Conservation (phyloP, 1,140 invertebrate genomes). For the Leptinotarsa defecta region DNA sequence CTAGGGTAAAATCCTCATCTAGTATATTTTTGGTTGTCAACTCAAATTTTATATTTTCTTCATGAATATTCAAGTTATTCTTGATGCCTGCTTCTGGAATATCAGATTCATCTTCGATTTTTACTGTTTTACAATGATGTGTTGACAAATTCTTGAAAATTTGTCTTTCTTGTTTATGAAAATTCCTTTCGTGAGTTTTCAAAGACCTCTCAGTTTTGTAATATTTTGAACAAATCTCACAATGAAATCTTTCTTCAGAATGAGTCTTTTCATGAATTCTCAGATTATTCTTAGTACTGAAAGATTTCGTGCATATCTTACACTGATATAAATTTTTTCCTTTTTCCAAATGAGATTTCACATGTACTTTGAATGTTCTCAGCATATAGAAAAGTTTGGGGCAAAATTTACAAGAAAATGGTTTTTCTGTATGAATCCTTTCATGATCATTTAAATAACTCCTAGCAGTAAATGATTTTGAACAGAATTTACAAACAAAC, state of each 20-base stretch:
- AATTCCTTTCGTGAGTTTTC: no score
- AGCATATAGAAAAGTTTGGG: neutral
- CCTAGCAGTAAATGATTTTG: neutral
- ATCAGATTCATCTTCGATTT: no score
- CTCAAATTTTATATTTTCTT: no score
- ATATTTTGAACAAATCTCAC: neutral
- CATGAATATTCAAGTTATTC: no score
- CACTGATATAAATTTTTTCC: neutral
- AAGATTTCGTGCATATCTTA: neutral
- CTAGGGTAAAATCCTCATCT: no score
- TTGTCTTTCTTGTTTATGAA: no score
- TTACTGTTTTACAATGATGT: no score
- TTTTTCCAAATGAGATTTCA: neutral
- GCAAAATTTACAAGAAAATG: neutral
- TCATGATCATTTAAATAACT: neutral
- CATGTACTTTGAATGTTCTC: neutral
- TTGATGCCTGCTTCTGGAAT: no score
- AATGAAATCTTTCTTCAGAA: neutral
- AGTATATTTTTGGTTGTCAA: no score
- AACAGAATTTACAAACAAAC: neutral
- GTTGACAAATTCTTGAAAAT: no score
- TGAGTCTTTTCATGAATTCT: neutral
- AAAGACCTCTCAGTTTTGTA: no score
- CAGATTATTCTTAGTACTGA: neutral
- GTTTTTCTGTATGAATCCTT: slow-evolving; percentile 2